These are phyloP conservation scores for Cricetomys ansorgei DNA, from an alignment of 2,113 vertebrate species.

Conservation along the genomic window DNA sequence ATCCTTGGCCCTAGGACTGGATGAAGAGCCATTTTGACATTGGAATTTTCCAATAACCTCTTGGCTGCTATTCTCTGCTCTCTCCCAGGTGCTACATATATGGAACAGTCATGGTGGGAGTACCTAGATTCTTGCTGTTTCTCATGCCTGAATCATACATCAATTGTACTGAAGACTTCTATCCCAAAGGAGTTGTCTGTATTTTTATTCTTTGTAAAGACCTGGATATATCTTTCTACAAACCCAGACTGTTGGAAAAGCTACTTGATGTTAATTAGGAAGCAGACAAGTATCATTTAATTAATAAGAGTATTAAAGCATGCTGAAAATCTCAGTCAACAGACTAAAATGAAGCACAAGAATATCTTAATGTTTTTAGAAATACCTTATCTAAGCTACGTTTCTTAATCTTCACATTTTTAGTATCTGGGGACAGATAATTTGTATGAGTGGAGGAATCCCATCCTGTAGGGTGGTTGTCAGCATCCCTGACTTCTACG, in stretches of 20 bases:
- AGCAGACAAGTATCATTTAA: slow-evolving; percentile 30
- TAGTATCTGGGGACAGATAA: not conserved
- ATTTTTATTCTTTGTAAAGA: slow-evolving; percentile 82
- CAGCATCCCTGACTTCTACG: not conserved
- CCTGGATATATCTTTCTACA: slow-evolving; percentile 71
- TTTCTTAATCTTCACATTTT: not conserved
- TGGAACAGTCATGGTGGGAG: slow-evolving; percentile 76
- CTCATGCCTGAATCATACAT: slow-evolving; percentile 83
- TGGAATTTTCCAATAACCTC: not conserved
- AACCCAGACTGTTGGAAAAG: slow-evolving; percentile 65
- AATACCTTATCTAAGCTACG: not conserved
- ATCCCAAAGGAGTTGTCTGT: slow-evolving; percentile 77
- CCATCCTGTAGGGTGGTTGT: not conserved
- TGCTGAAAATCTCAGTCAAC: not conserved
- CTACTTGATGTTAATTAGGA: not conserved
- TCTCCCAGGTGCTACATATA: not conserved
- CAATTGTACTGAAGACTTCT: slow-evolving; percentile 73
- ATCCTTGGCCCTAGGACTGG: not conserved
- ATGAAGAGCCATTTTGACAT: not conserved
- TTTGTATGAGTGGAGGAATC: accelerated
- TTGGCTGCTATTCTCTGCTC: slow-evolving; percentile 38
- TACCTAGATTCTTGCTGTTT: slow-evolving; percentile 81
- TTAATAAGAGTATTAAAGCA: slow-evolving; percentile 42
- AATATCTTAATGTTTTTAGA: not conserved
- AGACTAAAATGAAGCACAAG: slow-evolving; percentile 14